phyloP scores from a whole-genome alignment of 2,113 vertebrate genomes.

The Crocuta crocuta region DNA sequence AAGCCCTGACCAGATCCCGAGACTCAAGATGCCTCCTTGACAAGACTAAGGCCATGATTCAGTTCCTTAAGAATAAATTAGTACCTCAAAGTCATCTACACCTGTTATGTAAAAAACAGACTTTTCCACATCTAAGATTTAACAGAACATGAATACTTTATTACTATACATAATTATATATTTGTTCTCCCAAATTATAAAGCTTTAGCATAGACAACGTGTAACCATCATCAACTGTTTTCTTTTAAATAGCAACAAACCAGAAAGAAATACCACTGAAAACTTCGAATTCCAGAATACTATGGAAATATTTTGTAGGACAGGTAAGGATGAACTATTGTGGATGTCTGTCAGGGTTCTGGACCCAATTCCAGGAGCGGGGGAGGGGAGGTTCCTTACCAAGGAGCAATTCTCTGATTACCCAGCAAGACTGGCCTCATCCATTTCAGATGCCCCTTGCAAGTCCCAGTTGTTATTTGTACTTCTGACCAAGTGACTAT shows the following conservation, averaged over 20 bases:
- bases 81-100: not conserved
- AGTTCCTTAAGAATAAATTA: not conserved
- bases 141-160: not conserved
- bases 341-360: not conserved
- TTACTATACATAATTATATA: not conserved
- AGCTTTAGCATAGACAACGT: not conserved
- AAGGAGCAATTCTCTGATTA: not conserved
- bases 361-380: not conserved
- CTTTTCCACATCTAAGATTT: not conserved
- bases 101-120: not conserved
- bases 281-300: not conserved
- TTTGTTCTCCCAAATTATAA: not conserved
- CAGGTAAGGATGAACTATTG: not conserved
- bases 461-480: not conserved
- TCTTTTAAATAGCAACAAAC: not conserved
- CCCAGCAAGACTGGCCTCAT: not conserved
- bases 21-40: not conserved
- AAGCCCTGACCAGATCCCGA: not conserved
- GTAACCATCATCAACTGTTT: not conserved
- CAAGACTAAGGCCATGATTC: not conserved
- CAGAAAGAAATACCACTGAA: not conserved
- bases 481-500: not conserved
- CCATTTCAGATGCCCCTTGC: not conserved
- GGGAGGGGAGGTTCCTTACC: rapidly evolving
- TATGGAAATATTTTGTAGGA: not conserved